phyloP scores from a whole-genome alignment of 2,797 vertebrate species.

The Channa striata region DNA sequence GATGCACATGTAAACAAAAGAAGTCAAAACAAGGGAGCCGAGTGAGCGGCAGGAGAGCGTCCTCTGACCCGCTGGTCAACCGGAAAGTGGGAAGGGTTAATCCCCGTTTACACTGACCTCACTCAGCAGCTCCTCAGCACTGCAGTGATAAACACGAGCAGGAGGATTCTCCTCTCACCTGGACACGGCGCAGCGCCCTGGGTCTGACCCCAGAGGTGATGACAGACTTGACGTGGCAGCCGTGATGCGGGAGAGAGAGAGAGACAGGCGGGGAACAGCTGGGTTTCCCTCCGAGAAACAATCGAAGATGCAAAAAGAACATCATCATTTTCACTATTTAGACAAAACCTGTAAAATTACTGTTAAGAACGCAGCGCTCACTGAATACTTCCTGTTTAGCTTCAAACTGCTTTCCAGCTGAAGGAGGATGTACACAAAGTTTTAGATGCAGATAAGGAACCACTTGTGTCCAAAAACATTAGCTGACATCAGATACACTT shows the following conservation, averaged over 20 bases:
- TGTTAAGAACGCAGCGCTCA: too few species aligned
- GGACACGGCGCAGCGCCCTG: conserved; percentile 43
- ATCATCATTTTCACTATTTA: not conserved
- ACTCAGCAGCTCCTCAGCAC: conserved; percentile 71
- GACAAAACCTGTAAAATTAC: too few species aligned
- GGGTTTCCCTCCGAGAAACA: not conserved
- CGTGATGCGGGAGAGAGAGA: not conserved
- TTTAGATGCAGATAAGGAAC: not conserved
- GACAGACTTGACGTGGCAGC: conserved; percentile 44
- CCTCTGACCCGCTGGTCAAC: conserved; percentile 69
- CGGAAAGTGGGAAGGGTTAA: conserved; percentile 75
- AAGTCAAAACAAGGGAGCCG: conserved; percentile 54
- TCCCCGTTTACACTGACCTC: conserved; percentile 70
- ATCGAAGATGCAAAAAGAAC: not conserved
- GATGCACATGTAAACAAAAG: conserved; percentile 68
- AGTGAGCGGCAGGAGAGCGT: conserved; percentile 47
- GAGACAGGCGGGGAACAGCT: not conserved
- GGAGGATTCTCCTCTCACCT: conserved; percentile 62
- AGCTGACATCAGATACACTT: not conserved
- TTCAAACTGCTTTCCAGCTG: too few species aligned
- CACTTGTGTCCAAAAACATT: not conserved
- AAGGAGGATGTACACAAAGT: not conserved
- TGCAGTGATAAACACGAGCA: conserved; percentile 57
- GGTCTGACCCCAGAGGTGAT: conserved; percentile 52
- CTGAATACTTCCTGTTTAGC: not conserved